Conservation (phyloP, 2,888 invertebrate genomes). For the Xiphydria camelus region DNA sequence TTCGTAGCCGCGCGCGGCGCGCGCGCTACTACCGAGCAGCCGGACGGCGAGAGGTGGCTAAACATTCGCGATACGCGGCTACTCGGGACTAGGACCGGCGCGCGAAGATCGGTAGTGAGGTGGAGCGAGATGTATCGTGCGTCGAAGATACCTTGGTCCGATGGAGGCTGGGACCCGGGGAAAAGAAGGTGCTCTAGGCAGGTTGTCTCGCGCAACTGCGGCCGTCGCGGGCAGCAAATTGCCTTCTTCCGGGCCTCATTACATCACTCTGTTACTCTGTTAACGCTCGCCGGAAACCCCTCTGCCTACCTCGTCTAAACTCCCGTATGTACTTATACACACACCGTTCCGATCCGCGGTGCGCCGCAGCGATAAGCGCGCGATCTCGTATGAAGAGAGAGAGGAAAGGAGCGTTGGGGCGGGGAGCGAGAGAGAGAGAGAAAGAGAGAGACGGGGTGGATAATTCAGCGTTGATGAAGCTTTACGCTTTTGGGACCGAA, state of each 20-base stretch:
- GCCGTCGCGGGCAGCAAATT: slow-evolving; percentile 56
- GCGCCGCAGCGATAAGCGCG: slow-evolving; percentile 32
- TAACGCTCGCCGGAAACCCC: slow-evolving; percentile 59
- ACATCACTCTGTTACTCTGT: slow-evolving; percentile 59
- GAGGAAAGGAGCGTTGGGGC: too few species aligned
- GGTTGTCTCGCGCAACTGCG: slow-evolving; percentile 56
- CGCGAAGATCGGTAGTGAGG: too few species aligned
- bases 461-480: too few species aligned
- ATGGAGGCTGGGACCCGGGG: slow-evolving; percentile 39
- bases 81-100: too few species aligned
- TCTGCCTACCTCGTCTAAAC: slow-evolving; percentile 54
- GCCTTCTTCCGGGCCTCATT: slow-evolving; percentile 59
- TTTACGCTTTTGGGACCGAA: too few species aligned
- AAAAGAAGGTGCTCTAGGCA: slow-evolving; percentile 49
- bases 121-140: too few species aligned
- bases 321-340: slow-evolving; percentile 30
- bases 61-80: too few species aligned
- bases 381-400: neutral
- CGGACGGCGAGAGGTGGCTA: too few species aligned
- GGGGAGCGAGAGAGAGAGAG: neutral
- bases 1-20: too few species aligned
- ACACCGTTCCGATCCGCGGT: slow-evolving; percentile 39
- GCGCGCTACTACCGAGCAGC: too few species aligned
- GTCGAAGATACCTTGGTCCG: slow-evolving; percentile 21
- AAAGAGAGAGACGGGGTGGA: neutral